Evolutionary conservation across 2,888 invertebrate species (phyloP).

Genomic region (Limulus polyphemus): DNA sequence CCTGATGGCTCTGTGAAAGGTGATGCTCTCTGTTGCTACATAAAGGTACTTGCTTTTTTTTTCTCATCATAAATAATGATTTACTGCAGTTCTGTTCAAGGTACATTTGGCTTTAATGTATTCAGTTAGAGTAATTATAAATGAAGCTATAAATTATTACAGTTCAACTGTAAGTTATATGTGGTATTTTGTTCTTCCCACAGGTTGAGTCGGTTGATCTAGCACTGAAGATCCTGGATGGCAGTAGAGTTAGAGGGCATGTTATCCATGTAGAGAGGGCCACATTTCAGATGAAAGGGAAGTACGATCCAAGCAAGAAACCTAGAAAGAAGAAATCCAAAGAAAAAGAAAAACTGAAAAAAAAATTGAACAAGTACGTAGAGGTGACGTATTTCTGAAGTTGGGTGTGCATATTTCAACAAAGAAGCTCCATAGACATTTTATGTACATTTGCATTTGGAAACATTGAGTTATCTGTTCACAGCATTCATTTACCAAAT

Average conservation of each 20-base stretch:
- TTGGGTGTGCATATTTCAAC: slow-evolving; percentile 5
- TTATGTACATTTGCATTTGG: too few species aligned
- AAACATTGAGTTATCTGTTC: too few species aligned
- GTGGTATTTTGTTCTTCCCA: slow-evolving; percentile 27
- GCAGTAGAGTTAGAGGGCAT: slow-evolving; percentile 61
- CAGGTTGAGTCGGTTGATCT: slow-evolving; percentile 83
- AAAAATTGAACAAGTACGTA: slow-evolving; percentile 71
- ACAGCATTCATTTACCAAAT: too few species aligned
- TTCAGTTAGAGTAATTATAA: too few species aligned
- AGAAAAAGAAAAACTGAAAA: slow-evolving; percentile 78
- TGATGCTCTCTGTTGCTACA: slow-evolving; percentile 90
- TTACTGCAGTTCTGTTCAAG: too few species aligned
- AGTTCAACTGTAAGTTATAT: too few species aligned
- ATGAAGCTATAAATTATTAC: too few species aligned
- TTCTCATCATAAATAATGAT: slow-evolving; percentile 4
- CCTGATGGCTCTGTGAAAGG: slow-evolving; percentile 73
- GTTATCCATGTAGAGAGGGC: slow-evolving; percentile 74
- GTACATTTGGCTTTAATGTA: background rate
- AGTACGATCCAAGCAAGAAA: slow-evolving; percentile 79
- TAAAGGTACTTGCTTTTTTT: slow-evolving; percentile 52
- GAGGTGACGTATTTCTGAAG: background rate
- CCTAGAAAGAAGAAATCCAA: slow-evolving; percentile 74
- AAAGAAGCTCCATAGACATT: background rate
- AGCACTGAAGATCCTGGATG: slow-evolving; percentile 83
- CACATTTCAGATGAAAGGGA: slow-evolving; percentile 83